Conservation (phyloP, 2,888 invertebrate genomes). For the Acheta domesticus region DNA sequence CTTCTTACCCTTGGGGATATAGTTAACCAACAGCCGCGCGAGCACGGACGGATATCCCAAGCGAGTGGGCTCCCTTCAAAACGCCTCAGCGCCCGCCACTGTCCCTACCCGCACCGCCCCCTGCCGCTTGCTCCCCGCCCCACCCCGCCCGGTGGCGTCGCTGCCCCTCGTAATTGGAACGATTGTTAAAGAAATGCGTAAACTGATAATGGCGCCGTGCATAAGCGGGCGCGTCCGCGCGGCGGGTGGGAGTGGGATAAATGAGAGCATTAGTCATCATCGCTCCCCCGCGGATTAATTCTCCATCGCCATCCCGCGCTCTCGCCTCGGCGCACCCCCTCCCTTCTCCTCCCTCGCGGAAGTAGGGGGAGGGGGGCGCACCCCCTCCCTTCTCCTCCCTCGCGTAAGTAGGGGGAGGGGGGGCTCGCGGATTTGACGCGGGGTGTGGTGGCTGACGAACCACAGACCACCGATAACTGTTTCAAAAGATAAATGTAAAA, state of each 20-base stretch:
- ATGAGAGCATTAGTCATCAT: slow-evolving; percentile 18
- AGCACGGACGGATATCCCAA: too few species aligned
- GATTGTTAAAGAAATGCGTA: not conserved
- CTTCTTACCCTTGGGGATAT: too few species aligned
- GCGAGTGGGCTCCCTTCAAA: too few species aligned
- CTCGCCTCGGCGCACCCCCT: not conserved
- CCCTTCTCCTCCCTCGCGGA: not conserved
- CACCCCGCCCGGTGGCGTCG: not conserved
- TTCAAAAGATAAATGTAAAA: too few species aligned
- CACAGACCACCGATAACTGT: too few species aligned
- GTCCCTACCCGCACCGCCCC: not conserved
- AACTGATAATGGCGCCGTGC: not conserved
- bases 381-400: too few species aligned
- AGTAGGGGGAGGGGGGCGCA: too few species aligned
- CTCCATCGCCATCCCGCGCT: not conserved
- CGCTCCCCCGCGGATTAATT: not conserved
- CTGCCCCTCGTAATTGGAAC: not conserved
- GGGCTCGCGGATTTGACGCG: too few species aligned
- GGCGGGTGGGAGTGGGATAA: not conserved
- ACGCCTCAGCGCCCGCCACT: not conserved
- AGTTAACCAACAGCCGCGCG: too few species aligned
- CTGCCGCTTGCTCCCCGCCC: not conserved
- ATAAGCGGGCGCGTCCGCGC: not conserved
- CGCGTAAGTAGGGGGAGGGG: too few species aligned
- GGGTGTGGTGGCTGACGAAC: too few species aligned